phyloP scores from a whole-genome alignment of 2,888 invertebrate species.

The Apoda limacodes region DNA sequence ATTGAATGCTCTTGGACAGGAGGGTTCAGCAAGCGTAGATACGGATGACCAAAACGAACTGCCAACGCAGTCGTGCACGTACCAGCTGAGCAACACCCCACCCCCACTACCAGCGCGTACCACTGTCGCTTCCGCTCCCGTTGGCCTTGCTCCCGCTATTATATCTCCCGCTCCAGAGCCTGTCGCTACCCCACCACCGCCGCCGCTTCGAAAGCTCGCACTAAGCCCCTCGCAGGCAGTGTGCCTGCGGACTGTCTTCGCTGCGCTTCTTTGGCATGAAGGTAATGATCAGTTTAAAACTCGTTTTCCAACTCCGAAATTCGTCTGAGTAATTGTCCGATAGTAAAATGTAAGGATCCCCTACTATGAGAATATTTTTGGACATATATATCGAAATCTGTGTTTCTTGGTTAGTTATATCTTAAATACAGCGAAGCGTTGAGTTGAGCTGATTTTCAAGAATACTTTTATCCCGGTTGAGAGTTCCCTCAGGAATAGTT shows the following conservation, averaged over 20 bases:
- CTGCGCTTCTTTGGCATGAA: conserved; percentile 97
- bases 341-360: background rate
- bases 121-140: too few relatives aligned
- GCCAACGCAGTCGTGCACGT: conserved; percentile 45
- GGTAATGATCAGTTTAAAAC: conserved; percentile 51
- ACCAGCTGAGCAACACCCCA: conserved; percentile 46
- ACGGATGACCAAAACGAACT: conserved; percentile 26
- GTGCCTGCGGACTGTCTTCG: conserved; percentile 93
- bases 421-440: too few relatives aligned
- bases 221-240: conserved; percentile 94
- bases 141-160: conserved; percentile 51
- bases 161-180: conserved; percentile 51
- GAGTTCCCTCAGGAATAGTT: too few relatives aligned
- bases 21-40: conserved; percentile 23
- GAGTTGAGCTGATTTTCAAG: too few relatives aligned
- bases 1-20: too few relatives aligned
- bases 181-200: conserved; percentile 45
- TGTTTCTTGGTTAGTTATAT: too few relatives aligned
- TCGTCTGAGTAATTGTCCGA: background rate
- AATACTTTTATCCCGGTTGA: too few relatives aligned
- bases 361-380: too few relatives aligned
- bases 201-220: conserved; percentile 81
- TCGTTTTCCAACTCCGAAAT: background rate
- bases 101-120: conserved; percentile 56
- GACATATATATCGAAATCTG: too few relatives aligned